Evolutionary conservation across 2,888 invertebrate genomes (phyloP).

Genomic region (Blastobasis lacticolella): DNA sequence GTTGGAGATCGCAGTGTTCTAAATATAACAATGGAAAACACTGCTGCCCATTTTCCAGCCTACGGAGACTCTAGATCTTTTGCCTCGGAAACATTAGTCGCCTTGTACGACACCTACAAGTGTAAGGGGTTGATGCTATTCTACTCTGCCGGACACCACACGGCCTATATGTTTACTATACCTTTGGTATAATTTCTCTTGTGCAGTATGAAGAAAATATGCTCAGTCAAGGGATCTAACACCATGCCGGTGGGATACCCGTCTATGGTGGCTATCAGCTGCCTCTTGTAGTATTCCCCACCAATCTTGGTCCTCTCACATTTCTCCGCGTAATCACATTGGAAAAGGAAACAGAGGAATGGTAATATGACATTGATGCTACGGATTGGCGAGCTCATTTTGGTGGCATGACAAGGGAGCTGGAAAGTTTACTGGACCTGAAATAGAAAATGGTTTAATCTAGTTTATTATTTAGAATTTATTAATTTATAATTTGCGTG

Average conservation of each 20-base stretch:
- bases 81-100: too few relatives aligned
- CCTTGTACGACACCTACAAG: too few relatives aligned
- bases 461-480: not conserved
- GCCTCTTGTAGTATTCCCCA: conserved; percentile 51
- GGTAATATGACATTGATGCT: conserved; percentile 19
- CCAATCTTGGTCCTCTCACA: conserved; percentile 59
- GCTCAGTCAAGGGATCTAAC: conserved; percentile 50
- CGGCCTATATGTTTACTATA: too few relatives aligned
- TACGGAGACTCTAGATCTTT: too few relatives aligned
- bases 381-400: conserved; percentile 25
- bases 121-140: too few relatives aligned
- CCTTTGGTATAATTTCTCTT: conserved; percentile 61
- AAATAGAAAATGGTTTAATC: conserved; percentile 1
- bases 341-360: conserved; percentile 18
- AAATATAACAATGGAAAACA: too few relatives aligned
- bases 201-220: conserved; percentile 59
- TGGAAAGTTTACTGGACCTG: conserved; percentile 12
- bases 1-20: too few relatives aligned
- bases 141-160: too few relatives aligned
- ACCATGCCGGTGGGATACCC: conserved; percentile 59
- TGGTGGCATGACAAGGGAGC: conserved; percentile 36
- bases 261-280: conserved; percentile 55
- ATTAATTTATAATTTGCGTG: not conserved
- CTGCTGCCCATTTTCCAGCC: too few relatives aligned
- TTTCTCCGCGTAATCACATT: conserved; percentile 29